These are phyloP conservation scores for Hylaeus volcanicus DNA, from an alignment of 1,140 invertebrate species.

Conservation along the genomic window DNA sequence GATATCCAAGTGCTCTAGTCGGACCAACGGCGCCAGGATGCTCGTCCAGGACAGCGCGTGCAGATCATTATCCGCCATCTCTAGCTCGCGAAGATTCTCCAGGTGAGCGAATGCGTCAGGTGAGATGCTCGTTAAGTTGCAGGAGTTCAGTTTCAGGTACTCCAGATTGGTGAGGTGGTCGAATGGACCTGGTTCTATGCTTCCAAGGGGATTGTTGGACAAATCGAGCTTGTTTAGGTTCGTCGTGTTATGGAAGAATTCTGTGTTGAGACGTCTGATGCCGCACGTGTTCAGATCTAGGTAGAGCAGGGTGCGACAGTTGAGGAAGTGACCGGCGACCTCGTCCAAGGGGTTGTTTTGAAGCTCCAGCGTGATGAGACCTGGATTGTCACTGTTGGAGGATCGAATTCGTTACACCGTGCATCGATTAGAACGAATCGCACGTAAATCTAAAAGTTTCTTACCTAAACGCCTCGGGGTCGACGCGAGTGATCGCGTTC, in stretches of 20 bases:
- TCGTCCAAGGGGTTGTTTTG: constrained; percentile 85
- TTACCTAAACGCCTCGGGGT: constrained; percentile 86
- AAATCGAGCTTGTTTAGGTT: constrained; percentile 85
- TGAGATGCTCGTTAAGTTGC: constrained; percentile 83
- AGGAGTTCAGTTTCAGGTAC: constrained; percentile 84
- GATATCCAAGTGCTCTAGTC: constrained; percentile 85
- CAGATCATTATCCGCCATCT: constrained; percentile 84
- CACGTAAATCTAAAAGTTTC: background rate
- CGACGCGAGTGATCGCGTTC: constrained; percentile 84
- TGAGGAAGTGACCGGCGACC: constrained; percentile 84
- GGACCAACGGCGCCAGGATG: constrained; percentile 82
- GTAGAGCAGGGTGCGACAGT: constrained; percentile 84
- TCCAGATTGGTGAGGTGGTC: constrained; percentile 84
- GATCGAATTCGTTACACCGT: constrained; percentile 36
- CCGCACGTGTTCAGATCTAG: constrained; percentile 86
- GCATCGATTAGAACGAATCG: background rate
- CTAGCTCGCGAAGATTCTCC: constrained; percentile 84
- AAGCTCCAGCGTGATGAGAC: constrained; percentile 86
- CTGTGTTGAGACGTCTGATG: constrained; percentile 81
- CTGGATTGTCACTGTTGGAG: constrained; percentile 84
- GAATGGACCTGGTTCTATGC: constrained; percentile 82
- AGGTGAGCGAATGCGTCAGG: constrained; percentile 82
- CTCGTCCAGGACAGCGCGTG: constrained; percentile 82
- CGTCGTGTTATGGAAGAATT: constrained; percentile 86
- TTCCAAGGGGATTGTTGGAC: constrained; percentile 85